phyloP scores from a whole-genome alignment of 2,797 vertebrate genomes.

The Urosaurus nigricauda region DNA sequence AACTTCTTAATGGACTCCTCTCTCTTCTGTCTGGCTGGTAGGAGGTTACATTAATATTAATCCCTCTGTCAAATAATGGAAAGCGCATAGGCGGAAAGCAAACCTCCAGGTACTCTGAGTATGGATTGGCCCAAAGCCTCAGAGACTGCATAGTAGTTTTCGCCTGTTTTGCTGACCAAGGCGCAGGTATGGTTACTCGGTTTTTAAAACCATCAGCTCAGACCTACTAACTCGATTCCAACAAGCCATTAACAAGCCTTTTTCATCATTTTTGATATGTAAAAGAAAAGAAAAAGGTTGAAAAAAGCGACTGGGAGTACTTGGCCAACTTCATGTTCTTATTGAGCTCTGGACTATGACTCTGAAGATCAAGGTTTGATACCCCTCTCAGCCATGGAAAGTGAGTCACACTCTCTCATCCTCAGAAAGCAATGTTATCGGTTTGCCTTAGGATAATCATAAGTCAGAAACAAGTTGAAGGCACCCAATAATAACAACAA shows the following conservation, averaged over 20 bases:
- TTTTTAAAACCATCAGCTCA: not conserved
- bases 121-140: not conserved
- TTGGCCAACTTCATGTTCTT: no score
- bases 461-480: no score
- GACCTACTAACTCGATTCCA: not conserved
- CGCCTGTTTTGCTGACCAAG: not conserved
- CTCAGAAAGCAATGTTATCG: no score
- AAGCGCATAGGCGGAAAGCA: not conserved
- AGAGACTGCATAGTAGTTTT: not conserved
- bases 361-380: no score
- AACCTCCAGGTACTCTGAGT: not conserved
- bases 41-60: not conserved
- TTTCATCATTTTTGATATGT: no score
- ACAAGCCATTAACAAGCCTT: not conserved
- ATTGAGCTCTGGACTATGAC: no score
- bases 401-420: no score
- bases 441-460: no score
- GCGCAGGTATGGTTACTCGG: not conserved
- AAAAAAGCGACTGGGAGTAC: no score
- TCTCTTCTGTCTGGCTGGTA: conserved; percentile 20
- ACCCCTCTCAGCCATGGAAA: no score
- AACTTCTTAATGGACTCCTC: conserved; percentile 17
- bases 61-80: conserved; percentile 26
- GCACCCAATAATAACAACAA: no score
- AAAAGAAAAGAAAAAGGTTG: no score